These are phyloP conservation scores for Lydus trimaculatus DNA, from an alignment of 2,888 invertebrate genomes.

Conservation along the genomic window DNA sequence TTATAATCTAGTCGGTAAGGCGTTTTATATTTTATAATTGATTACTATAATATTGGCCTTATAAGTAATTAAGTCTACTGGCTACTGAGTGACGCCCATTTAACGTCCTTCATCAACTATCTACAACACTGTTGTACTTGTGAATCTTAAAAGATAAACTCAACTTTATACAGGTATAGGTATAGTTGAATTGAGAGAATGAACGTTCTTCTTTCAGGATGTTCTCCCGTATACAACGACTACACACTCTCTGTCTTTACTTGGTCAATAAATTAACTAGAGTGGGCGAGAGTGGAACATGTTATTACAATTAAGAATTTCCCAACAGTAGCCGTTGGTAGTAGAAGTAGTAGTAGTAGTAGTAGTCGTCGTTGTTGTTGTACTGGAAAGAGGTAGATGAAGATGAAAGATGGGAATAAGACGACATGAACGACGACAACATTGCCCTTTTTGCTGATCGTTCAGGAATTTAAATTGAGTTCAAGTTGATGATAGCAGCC, in stretches of 20 bases:
- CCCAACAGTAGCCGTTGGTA: constrained; percentile 4
- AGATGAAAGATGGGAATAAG: constrained; percentile 6
- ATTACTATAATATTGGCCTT: constrained; percentile 10
- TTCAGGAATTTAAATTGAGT: constrained; percentile 11
- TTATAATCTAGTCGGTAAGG: constrained; percentile 4
- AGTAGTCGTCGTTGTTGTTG: no score
- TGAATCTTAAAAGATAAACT: neutral
- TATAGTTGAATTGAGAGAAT: neutral
- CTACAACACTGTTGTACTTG: neutral
- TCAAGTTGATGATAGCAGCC: neutral
- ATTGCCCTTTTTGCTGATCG: constrained; percentile 9
- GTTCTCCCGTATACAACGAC: neutral
- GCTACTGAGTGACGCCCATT: constrained; percentile 8
- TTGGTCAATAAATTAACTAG: constrained; percentile 10
- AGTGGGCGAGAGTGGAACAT: constrained; percentile 11
- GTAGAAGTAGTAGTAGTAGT: no score
- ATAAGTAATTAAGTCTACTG: constrained; percentile 7
- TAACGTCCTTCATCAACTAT: constrained; percentile 7
- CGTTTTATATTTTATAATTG: constrained; percentile 9
- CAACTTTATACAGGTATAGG: no score
- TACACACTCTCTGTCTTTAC: neutral
- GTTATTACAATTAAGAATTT: constrained; percentile 11
- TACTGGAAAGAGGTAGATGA: constrained; percentile 6
- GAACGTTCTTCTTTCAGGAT: neutral
- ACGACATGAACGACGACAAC: neutral